Conservation (phyloP, 2,113 vertebrate genomes). For the Puma concolor region DNA sequence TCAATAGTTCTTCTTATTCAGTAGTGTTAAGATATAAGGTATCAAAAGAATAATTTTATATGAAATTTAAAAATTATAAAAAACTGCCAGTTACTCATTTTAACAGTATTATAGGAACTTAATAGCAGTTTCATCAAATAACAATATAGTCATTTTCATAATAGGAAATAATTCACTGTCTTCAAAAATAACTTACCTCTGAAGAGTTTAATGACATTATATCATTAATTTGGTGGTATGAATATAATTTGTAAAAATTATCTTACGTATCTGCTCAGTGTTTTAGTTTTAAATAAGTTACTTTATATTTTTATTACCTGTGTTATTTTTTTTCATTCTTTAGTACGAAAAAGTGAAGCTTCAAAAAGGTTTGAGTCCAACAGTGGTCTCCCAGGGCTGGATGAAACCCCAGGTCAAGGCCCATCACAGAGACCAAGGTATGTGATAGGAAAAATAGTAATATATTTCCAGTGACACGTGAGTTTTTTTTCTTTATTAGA, state of each 20-base stretch:
- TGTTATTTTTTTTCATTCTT: conserved; percentile 56
- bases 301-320: conserved; percentile 28
- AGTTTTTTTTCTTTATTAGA: not conserved
- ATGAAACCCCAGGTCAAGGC: conserved; percentile 82
- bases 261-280: conserved; percentile 14
- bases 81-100: not conserved
- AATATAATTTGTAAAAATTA: conserved; percentile 39
- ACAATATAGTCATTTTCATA: not conserved
- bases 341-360: conserved; percentile 87
- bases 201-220: not conserved
- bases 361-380: conserved; percentile 85
- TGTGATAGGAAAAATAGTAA: conserved; percentile 14
- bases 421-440: conserved; percentile 87
- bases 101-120: not conserved
- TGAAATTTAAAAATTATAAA: conserved; percentile 10
- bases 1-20: not conserved
- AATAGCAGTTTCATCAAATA: conserved; percentile 33
- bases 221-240: not conserved
- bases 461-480: not conserved
- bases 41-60: not conserved
- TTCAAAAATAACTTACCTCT: conserved; percentile 65
- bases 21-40: conserved; percentile 5
- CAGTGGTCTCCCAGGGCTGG: conserved; percentile 76
- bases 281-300: conserved; percentile 30
- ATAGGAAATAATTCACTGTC: not conserved